Evolutionary conservation across 1,140 invertebrate genomes (phyloP), one percentile per base, ranked within the genome.

Genomic region (Centruroides vittatus): DNA sequence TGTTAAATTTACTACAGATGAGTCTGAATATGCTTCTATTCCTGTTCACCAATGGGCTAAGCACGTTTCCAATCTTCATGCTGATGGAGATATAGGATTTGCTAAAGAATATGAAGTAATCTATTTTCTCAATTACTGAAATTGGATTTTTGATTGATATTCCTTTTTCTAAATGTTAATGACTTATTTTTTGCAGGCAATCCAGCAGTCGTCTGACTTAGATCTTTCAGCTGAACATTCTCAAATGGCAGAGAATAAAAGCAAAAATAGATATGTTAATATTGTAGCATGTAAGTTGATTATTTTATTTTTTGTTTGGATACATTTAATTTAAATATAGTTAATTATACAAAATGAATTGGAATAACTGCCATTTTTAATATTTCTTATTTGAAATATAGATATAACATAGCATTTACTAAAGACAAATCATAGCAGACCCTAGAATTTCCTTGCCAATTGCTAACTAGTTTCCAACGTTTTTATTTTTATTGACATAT

Each of bases 211-310:
- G 36, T 71, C 71, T 3, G 62, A 69, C 52, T 55, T 68, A 50
- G 67, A 67, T 48, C 63, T 88, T 70, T 82, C 86, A 11, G 88
- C 86, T 54, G 89, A 93, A 68, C 84, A 88, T 74, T 94, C 90
- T 4, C 86, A 91, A 70, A 82, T 88, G 70, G 83, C 85, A 4
- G 92, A 95, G 69, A 97, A 97, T 73, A 88, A 91, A 72, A 79
- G 84, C 58, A 96, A 96, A 75, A 96, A 96, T 76, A 81, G 93
- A 74, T 97, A 96, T 75, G 79, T 93, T 12, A 96, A 96, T 71
- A 95, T 97, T 65, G 86, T 93, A 64, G 91, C 93, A 55, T 96
- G 90, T 93, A 79, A 84, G 86, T 81, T 7, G 5, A 12, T 49
- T 41, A 35, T 23, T 35, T 66, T 57, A 41, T 47, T 35, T 1